Percentiles rank a stretch among this genome's conserved stretches.
Conservation (phyloP, 2,797 vertebrate genomes). For the Nasua narica region DNA sequence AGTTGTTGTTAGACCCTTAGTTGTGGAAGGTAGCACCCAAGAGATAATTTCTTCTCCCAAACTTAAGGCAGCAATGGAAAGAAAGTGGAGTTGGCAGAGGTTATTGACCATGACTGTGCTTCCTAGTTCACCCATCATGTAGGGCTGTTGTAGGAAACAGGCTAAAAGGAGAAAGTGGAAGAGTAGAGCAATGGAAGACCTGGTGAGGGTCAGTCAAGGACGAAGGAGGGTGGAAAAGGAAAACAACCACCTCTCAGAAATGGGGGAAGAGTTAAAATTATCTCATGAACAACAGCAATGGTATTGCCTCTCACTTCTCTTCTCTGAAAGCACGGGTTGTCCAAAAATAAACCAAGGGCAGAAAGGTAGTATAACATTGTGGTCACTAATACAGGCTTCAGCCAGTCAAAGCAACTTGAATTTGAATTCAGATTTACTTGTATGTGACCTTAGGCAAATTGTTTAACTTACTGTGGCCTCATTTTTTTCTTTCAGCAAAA, state of each 20-base stretch:
- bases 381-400: background rate
- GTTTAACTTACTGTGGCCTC: background rate
- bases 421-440: background rate
- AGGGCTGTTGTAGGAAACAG: background rate
- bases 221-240: background rate
- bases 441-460: background rate
- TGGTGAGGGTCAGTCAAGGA: rapidly evolving
- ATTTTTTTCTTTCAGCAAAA: background rate
- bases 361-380: background rate
- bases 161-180: background rate
- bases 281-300: background rate
- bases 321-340: background rate
- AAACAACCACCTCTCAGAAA: background rate
- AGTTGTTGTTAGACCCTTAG: background rate
- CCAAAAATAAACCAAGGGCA: slow-evolving; percentile 5
- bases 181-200: no score
- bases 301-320: background rate
- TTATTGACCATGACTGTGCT: no score
- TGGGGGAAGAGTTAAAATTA: background rate
- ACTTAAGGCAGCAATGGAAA: background rate
- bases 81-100: background rate
- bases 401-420: background rate
- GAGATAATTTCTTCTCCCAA: background rate
- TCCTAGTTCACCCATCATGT: background rate
- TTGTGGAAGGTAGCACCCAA: background rate